Evolutionary conservation across 2,113 vertebrate species (phyloP), one percentile per base, ranked within the genome.

Genomic region (Ornithorhynchus anatinus): DNA sequence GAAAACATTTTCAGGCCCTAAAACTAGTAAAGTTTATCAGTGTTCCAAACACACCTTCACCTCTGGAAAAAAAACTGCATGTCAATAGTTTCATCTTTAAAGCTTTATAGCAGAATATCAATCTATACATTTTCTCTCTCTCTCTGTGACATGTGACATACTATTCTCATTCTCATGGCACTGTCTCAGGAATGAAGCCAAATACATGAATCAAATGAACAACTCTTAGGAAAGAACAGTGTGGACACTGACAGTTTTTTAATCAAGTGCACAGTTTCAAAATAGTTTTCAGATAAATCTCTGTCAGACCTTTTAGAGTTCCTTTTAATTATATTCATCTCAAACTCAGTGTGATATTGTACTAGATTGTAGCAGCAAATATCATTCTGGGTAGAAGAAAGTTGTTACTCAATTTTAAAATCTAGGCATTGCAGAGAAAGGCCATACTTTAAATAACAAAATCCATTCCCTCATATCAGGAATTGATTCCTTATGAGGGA

Each of bases 361-460:
- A 45, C 45, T 9, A 31, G 6, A 38, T 67, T 72, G 70, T n/a
- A 79, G 56, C 56, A 59, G 42, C 52, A 62, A 31, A 40, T 56
- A 4, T 38, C 59, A 36, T 47, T 51, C 42, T 40, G 59, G 19
- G 40, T 32, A 60, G 69, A 48, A 50, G 43, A 75, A 72, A 47
- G 31, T 19, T 43, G 33, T 27, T 52, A 54, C 61, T 76, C 76
- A 57, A 5, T 77, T 73, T 75, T 9, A 15, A 31, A 72, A 33
- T 42, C 64, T 64, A 65, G 14, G 76, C 74, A 69, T 53, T 32
- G 70, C 62, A 56, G 52, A 76, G 14, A 66, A 45, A 53, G 54
- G 31, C 40, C 32, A 14, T 53, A 5, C 32, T 77, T 77, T 81
- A 71, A 54, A 33, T 51, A 3, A 45, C 70, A 50, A 69, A 48